Conservation (phyloP, 2,888 invertebrate species). For the Coelogynopora nodosa region DNA sequence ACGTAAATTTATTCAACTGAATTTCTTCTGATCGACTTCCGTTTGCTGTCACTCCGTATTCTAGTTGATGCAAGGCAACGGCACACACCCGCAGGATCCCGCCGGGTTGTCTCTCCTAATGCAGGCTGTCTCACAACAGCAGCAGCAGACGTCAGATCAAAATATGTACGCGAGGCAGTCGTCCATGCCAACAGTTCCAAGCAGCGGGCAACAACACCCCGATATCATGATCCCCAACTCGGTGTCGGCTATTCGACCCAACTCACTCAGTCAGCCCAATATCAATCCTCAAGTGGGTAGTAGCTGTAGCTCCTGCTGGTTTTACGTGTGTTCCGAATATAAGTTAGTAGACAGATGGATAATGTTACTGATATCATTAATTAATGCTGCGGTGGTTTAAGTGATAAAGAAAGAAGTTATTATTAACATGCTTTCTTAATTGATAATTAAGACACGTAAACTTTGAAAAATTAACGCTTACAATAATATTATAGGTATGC, state of each 20-base stretch:
- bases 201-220: neutral
- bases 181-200: neutral
- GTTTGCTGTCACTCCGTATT: neutral
- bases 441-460: too few relatives aligned
- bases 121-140: constrained; percentile 4
- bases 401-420: too few relatives aligned
- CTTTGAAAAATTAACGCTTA: too few relatives aligned
- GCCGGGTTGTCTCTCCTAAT: neutral
- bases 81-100: neutral
- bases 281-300: neutral
- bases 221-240: neutral
- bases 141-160: neutral
- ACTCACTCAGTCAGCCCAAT: neutral
- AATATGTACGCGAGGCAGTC: neutral
- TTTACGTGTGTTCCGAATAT: too few relatives aligned
- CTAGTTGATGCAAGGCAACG: constrained; percentile 2
- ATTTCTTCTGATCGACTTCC: too few relatives aligned
- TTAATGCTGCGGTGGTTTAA: too few relatives aligned
- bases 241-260: neutral
- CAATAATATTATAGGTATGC: too few relatives aligned
- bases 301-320: too few relatives aligned
- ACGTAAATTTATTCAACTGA: too few relatives aligned
- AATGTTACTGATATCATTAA: too few relatives aligned
- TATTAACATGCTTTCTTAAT: too few relatives aligned
- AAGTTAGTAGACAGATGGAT: too few relatives aligned